Evolutionary conservation across 2,113 vertebrate species (phyloP).

Genomic region (Chionis minor): DNA sequence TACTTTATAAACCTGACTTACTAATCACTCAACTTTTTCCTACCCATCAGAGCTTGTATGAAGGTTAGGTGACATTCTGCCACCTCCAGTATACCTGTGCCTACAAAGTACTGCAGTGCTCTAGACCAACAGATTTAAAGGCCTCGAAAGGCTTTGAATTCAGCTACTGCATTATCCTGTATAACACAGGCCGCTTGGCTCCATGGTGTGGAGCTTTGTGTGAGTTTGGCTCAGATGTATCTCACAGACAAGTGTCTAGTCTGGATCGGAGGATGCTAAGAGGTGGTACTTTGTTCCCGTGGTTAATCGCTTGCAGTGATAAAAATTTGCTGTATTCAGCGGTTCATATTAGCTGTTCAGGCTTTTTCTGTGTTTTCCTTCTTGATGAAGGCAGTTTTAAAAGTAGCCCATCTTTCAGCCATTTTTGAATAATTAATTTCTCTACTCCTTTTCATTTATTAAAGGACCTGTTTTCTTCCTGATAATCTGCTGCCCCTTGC

Average conservation of each 20-base stretch:
- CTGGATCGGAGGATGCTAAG: neutral
- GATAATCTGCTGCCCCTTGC: neutral
- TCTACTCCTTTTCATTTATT: neutral
- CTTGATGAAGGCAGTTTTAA: neutral
- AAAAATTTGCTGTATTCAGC: neutral
- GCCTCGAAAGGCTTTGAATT: neutral
- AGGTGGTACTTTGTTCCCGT: neutral
- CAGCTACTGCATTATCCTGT: fast-evolving
- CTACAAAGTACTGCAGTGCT: neutral
- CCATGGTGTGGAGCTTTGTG: neutral
- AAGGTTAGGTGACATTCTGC: neutral
- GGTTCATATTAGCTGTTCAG: neutral
- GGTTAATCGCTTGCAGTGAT: neutral
- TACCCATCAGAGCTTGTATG: neutral
- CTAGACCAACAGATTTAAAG: neutral
- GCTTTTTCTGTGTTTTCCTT: neutral
- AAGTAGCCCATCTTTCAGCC: neutral
- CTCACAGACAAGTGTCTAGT: neutral
- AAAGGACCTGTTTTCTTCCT: neutral
- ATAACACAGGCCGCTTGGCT: neutral
- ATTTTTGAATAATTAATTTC: neutral
- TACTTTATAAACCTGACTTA: neutral
- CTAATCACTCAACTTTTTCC: neutral
- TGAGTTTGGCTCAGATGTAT: neutral
- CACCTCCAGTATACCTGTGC: neutral